phyloP scores from a whole-genome alignment of 1,140 invertebrate species.

The Pseudomyrmex gracilis region DNA sequence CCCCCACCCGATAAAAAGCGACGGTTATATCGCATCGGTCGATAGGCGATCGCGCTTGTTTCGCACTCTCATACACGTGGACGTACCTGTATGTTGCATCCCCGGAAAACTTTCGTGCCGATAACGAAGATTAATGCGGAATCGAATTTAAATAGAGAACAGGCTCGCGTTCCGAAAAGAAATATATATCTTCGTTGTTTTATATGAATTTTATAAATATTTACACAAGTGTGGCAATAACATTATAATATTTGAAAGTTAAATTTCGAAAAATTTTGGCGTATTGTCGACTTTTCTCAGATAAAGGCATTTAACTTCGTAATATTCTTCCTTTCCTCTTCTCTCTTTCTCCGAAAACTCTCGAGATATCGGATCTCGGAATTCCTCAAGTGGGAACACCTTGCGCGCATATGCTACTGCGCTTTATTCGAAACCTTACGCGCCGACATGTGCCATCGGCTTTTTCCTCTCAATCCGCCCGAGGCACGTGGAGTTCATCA shows the following conservation, averaged over 20 bases:
- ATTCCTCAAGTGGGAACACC: neutral
- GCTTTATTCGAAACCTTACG: neutral
- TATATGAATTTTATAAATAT: no score
- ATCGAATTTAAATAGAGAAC: constrained; percentile 27
- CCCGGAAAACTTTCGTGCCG: neutral
- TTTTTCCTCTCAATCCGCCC: constrained; percentile 18
- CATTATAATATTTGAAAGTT: neutral
- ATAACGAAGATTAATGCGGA: constrained; percentile 31
- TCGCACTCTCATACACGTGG: neutral
- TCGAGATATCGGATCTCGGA: neutral
- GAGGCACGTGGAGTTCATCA: neutral
- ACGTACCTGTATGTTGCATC: neutral
- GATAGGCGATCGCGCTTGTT: constrained; percentile 65
- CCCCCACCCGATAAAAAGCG: constrained; percentile 54
- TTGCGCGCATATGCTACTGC: neutral
- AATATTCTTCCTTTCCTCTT: neutral
- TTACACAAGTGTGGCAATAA: neutral
- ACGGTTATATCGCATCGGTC: constrained; percentile 38
- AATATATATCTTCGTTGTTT: no score
- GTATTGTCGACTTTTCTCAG: neutral
- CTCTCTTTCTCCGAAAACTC: neutral
- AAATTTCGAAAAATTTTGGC: neutral
- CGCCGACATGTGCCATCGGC: neutral
- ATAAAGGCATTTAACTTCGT: neutral
- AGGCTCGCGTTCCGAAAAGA: neutral